Percentiles rank a stretch among this genome's conserved stretches.
These are phyloP conservation scores for Drosophila nasuta DNA, from an alignment of 1,140 invertebrate species.

Conservation along the genomic window DNA sequence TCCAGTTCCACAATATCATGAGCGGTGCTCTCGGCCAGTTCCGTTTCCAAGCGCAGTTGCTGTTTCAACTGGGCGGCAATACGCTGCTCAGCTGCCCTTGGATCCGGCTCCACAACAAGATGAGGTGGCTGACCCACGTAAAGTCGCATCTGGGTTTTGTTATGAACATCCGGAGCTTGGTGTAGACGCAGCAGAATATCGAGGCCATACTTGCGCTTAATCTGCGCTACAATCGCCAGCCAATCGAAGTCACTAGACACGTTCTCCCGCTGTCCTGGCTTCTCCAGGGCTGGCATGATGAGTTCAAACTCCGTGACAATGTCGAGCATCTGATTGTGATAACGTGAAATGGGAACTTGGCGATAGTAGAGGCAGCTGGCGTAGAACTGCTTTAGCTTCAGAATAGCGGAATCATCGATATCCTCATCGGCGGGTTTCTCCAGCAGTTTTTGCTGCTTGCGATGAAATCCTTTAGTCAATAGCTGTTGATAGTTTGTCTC, in stretches of 20 bases:
- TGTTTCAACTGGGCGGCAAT: conserved; percentile 38
- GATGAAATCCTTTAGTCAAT: conserved; percentile 53
- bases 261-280: conserved; percentile 45
- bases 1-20: conserved; percentile 58
- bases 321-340: conserved; percentile 49
- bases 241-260: conserved; percentile 62
- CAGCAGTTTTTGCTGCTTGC: conserved; percentile 70
- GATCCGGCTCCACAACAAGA: conserved; percentile 26
- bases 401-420: conserved; percentile 33
- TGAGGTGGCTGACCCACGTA: conserved; percentile 67
- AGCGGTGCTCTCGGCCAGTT: conserved; percentile 44
- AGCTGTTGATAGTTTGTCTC: conserved; percentile 70
- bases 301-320: conserved; percentile 64
- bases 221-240: conserved; percentile 60
- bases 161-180: conserved; percentile 36
- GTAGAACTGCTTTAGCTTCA: conserved; percentile 69
- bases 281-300: conserved; percentile 63
- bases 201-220: conserved; percentile 67
- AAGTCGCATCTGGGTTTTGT: conserved; percentile 28
- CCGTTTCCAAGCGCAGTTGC: conserved; percentile 43
- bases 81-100: neutral
- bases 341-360: conserved; percentile 10
- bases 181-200: conserved; percentile 64
- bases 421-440: conserved; percentile 44
- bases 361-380: conserved; percentile 64